Percentiles rank a stretch among this genome's conserved stretches.
Conservation (phyloP, 1,140 invertebrate genomes). For the Macrostomum lignano region DNA sequence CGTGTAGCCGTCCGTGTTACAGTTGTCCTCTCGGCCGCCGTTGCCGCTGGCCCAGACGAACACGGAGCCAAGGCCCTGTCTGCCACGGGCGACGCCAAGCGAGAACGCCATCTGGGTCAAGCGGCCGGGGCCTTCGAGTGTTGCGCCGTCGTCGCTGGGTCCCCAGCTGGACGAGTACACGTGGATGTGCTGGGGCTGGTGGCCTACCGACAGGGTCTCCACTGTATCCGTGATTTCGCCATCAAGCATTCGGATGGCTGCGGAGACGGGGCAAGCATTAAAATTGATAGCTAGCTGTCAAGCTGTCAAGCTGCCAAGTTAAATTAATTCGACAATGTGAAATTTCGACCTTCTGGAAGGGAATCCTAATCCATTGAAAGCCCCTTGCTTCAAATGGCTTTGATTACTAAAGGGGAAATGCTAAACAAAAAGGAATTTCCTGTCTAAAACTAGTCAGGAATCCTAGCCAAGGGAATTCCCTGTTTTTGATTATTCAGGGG, state of each 20-base stretch:
- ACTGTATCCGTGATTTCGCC: constrained; percentile 92
- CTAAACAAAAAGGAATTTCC: no score
- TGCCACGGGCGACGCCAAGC: constrained; percentile 27
- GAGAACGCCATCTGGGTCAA: constrained; percentile 44
- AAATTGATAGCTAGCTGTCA: no score
- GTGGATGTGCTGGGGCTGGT: constrained; percentile 80
- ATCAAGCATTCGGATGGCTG: constrained; percentile 89
- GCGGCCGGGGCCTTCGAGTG: constrained; percentile 54
- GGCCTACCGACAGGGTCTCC: constrained; percentile 64
- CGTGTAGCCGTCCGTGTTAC: constrained; percentile 29
- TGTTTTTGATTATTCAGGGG: no score
- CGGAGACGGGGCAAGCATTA: no score
- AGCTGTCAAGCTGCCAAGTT: no score
- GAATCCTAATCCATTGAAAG: no score
- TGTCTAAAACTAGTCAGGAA: no score
- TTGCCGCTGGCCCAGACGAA: constrained; percentile 31
- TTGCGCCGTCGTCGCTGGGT: constrained; percentile 45
- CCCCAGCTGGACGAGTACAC: constrained; percentile 97
- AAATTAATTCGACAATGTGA: no score
- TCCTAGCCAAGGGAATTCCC: no score
- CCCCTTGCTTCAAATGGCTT: no score
- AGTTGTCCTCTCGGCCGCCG: constrained; percentile 27
- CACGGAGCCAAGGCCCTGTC: constrained; percentile 22
- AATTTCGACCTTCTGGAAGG: no score
- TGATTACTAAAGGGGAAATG: no score